Evolutionary conservation across 2,888 invertebrate species (phyloP).

Genomic region (Schrankia costaestrigalis): DNA sequence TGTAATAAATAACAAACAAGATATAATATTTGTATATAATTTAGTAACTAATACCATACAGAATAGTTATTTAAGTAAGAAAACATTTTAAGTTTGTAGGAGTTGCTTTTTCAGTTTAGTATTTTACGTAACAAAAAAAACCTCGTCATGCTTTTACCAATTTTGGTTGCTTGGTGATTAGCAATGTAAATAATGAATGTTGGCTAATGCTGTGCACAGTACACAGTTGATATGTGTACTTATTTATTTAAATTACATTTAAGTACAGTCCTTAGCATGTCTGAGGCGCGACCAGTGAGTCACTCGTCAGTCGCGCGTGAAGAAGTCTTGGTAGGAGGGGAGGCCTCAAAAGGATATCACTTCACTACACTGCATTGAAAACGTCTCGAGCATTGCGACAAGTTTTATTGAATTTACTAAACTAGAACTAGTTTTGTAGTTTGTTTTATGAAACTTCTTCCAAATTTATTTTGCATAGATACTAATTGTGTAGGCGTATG

Average conservation of each 20-base stretch:
- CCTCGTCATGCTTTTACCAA: too few species aligned
- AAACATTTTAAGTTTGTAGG: too few species aligned
- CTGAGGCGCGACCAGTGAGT: conserved; percentile 63
- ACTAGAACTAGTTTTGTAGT: background rate
- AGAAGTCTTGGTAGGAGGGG: conserved; percentile 50
- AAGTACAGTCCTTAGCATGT: conserved; percentile 39
- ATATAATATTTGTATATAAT: too few species aligned
- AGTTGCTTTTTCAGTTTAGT: too few species aligned
- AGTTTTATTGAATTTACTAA: conserved; percentile 1
- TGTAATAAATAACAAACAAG: too few species aligned
- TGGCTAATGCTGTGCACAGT: conserved; percentile 7
- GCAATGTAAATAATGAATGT: conserved; percentile 15
- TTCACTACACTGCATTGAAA: conserved; percentile 36
- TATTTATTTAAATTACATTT: conserved; percentile 34
- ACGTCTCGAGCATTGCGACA: conserved; percentile 16
- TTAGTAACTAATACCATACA: too few species aligned
- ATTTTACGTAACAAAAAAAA: too few species aligned
- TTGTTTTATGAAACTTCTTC: too few species aligned
- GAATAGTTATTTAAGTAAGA: too few species aligned
- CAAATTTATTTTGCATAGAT: too few species aligned
- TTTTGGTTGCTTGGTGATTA: conserved; percentile 7
- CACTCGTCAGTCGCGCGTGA: conserved; percentile 65
- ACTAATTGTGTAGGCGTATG: too few species aligned
- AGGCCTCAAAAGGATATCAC: conserved; percentile 62
- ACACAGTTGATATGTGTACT: conserved; percentile 2